phyloP scores from a whole-genome alignment of 2,797 vertebrate genomes.

The Danio tinwini region DNA sequence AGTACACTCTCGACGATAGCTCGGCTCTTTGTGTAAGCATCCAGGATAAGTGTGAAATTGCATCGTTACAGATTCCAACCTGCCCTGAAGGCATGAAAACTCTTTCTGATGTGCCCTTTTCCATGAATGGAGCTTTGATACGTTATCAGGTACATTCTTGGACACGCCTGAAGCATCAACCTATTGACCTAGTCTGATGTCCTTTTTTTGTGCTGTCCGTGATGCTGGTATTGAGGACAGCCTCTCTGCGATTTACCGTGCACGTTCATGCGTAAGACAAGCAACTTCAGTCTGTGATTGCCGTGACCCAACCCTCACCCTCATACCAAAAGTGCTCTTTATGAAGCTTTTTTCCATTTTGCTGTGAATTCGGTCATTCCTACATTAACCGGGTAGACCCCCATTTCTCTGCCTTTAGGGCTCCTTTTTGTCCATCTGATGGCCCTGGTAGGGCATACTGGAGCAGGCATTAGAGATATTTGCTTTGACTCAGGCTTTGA shows the following conservation, averaged over 20 bases:
- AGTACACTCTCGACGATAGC: constrained; percentile 15
- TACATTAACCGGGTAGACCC: constrained; percentile 61
- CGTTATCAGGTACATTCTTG: constrained; percentile 67
- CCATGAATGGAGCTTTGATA: constrained; percentile 53
- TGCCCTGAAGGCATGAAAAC: constrained; percentile 46
- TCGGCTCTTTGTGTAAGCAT: constrained; percentile 41
- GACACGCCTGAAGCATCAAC: constrained; percentile 57
- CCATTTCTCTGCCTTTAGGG: constrained; percentile 47
- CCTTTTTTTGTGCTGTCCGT: constrained; percentile 42
- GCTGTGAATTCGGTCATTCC: constrained; percentile 54
- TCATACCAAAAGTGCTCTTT: constrained; percentile 58
- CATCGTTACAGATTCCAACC: constrained; percentile 44
- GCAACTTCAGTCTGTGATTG: constrained; percentile 61
- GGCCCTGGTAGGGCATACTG: constrained; percentile 51
- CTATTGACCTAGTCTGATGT: constrained; percentile 56
- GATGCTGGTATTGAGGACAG: constrained; percentile 55
- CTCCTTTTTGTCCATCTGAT: constrained; percentile 59
- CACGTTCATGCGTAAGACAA: constrained; percentile 64
- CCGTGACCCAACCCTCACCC: constrained; percentile 62
- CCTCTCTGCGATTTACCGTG: constrained; percentile 60
- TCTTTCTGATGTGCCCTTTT: constrained; percentile 38
- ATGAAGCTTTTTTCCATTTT: constrained; percentile 63
- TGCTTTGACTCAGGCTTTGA: constrained; percentile 80
- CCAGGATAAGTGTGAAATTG: constrained; percentile 58
- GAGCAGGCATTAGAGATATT: constrained; percentile 73